Evolutionary conservation across 2,113 vertebrate species (phyloP), one percentile per base, ranked within the genome.

Genomic region (Passer domesticus): DNA sequence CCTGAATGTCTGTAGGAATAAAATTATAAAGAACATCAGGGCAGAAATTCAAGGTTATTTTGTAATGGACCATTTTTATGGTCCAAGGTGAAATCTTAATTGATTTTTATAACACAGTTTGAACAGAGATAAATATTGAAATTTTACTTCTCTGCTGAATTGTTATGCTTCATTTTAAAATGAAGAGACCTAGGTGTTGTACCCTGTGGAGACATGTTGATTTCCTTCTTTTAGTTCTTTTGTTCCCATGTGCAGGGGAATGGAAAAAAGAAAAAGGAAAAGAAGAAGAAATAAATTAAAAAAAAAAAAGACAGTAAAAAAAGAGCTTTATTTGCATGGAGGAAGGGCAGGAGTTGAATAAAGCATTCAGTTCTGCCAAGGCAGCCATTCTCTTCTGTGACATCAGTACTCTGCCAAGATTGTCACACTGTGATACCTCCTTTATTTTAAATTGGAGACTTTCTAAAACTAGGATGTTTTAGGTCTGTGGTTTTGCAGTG

Each of bases 281-380:
- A 41, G 1, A 37, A 7, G 4, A 68, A 39, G 7, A 52, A 52
- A 25, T 12, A 5, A 17, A 17, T 8, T 39, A 6, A 41, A 41
- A 21, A 19, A 33, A 14, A 21, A 33, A 39, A 7, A 21, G 30
- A 31, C 4, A 1, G 8, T 2, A 13, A 46, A 20, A 20, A 41
- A 11, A 11, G 43, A 27, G 5, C 39, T 78, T 78, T 70, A 89
- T 89, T 95, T 91, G 39, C 58, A 75, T 64, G 41, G 44, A 89
- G 33, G 73, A 97, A 92, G 69, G 47, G 44, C n/a, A 87, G 69
- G 28, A 60, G 5, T 68, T 95, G 91, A 97, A 95, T 91, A 83
- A 83, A 84, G 68, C 76, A 60, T 93, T 94, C 81, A 87, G 37
- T 78, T 92, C 73, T 95, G 89, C 95, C 94, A 92, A 78, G 87